Base-by-base conservation (phyloP, 2,888 invertebrate genomes). In the Agrotis ipsilon region DNA sequence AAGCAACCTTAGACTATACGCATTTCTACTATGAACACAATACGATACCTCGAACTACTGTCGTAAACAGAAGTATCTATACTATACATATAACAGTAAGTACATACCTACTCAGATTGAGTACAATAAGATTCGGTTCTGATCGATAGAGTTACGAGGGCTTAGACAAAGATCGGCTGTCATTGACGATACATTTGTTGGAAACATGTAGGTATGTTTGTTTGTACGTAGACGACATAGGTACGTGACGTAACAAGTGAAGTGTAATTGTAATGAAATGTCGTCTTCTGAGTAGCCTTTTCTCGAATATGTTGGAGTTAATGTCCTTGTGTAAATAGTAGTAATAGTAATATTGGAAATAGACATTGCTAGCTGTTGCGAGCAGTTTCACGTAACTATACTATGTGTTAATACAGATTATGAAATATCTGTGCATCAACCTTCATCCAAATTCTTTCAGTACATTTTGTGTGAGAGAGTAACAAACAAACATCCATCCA, bases 61-160 rank as follows among this genome's bases (percentile, higher is more conserved):
- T 72, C 48, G 18, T 62, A 54, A 52, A 58, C 55, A 39, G 27
- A 49, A 71, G 9, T n/a, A n/a, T 78, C 67, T 66, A 24, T 18
- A 45, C 43, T 45, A 69, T 24, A 60, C 32, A 19, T 45, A 51
- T 58, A 48, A 61, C 62, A 58, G 58, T 32, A 74, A 74, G 51
- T 78, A 78, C 51, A 19, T 27, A 39, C 62, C 39, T 21, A 39
- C 62, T 72, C 58, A 52, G 16, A 65, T 54, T n/a, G 58, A 69
- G 52, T 59, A 69, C 69, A 77, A 81, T 68, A 62, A 45, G 46
- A 69, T 80, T 52, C 51, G 21, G 21, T 48, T 21, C 43, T 72
- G 61, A 71, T 75, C 62, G 63, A 75, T 78, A 19, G 19, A 48
- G 52, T 71, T 58, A 71, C 78, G 78, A 75, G 48, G 27, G 63